These are phyloP conservation scores for Blastobasis lacticolella DNA, from an alignment of 2,888 invertebrate species.

Conservation along the genomic window DNA sequence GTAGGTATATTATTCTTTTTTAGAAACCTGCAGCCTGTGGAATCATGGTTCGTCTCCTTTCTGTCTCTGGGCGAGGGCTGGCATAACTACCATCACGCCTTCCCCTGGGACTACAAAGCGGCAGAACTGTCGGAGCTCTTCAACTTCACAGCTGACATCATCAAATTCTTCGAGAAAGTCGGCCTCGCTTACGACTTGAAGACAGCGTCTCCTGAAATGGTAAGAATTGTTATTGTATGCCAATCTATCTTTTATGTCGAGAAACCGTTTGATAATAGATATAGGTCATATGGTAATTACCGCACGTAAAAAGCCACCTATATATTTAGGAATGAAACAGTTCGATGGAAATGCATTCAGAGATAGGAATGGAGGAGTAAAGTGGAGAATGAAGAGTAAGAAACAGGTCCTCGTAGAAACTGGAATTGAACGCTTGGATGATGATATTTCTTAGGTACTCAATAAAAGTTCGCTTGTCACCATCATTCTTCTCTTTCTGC, in stretches of 20 bases:
- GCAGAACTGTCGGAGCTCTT: slow-evolving; percentile 83
- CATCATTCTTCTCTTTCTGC: slow-evolving; percentile 1
- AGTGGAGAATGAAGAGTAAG: too few relatives aligned
- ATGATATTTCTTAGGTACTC: too few relatives aligned
- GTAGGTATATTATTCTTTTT: slow-evolving; percentile 7
- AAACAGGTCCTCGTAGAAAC: too few relatives aligned
- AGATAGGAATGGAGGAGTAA: too few relatives aligned
- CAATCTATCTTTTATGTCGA: too few relatives aligned
- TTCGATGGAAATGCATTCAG: too few relatives aligned
- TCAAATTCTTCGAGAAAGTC: slow-evolving; percentile 73
- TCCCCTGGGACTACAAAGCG: slow-evolving; percentile 94
- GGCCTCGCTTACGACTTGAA: slow-evolving; percentile 80
- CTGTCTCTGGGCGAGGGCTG: slow-evolving; percentile 87
- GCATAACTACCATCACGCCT: slow-evolving; percentile 95
- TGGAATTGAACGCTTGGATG: too few relatives aligned
- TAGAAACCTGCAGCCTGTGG: slow-evolving; percentile 84
- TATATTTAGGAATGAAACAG: neutral
- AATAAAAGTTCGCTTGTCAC: too few relatives aligned
- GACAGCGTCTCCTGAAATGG: slow-evolving; percentile 51
- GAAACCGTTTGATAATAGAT: too few relatives aligned
- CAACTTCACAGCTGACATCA: slow-evolving; percentile 77
- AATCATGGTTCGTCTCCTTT: slow-evolving; percentile 82
- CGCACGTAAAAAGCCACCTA: neutral
- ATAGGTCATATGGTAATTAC: neutral
- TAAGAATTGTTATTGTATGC: slow-evolving; percentile 15